Evolutionary conservation across 2,113 vertebrate species (phyloP), one percentile per base, ranked within the genome.

Genomic region (Mustela lutreola): DNA sequence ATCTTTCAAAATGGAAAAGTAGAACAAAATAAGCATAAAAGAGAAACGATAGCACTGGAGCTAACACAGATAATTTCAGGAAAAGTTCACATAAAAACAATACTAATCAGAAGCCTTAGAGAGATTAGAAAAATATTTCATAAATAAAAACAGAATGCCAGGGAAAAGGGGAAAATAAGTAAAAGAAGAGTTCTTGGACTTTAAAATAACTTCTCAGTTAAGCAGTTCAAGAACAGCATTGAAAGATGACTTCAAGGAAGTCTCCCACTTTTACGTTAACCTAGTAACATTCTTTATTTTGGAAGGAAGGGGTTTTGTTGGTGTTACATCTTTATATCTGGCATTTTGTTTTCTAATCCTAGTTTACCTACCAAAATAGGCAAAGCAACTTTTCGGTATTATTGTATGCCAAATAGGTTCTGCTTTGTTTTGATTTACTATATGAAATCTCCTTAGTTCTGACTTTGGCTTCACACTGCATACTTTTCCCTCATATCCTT

Each of bases 311-410:
- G 45, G 10, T 90, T 76, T 71, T 60, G 22, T 56, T 85, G 67
- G 9, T 63, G 45, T 48, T 81, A 65, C n/a, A n/a, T 48, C 8
- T 88, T 45, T 45, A 7, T 83, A 16, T 39, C 10, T 62, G 84
- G 1, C 3, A 28, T 39, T 53, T 95, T 89, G 4, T 39, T 93
- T 89, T 39, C 62, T 88, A 94, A 83, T 85, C 91, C 14, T 94
- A 80, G 42, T 81, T 71, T 80, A 78, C 11, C 50, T 86, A 84
- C 28, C 28, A 88, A 93, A 91, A 88, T 56, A 96, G 53, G 42
- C 42, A 87, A 93, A 82, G 2, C 18, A 84, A 67, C 12, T 75
- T 71, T 65, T 19, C 15, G 14, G 36, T 60, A 85, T 48, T 48
- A 70, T 26, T 85, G 1, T 63, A 89, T 12, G 21, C 19, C 39